A percentile compares a stretch with the other conserved stretches of the same genome.
phyloP scores from a whole-genome alignment of 1,140 invertebrate species.

The Sinonovacula constricta region DNA sequence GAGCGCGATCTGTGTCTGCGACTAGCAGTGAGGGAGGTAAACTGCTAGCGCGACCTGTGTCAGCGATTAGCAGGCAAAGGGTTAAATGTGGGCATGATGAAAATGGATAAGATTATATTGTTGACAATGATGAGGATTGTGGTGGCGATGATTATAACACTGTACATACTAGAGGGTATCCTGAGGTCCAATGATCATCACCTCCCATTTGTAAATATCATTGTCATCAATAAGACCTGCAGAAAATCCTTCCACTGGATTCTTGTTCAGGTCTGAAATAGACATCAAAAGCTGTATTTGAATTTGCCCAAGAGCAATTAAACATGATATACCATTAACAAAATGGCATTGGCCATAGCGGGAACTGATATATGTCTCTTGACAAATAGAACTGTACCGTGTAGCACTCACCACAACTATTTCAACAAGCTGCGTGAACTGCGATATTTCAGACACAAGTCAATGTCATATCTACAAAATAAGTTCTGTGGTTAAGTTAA shows the following conservation, averaged over 20 bases:
- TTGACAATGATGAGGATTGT: no score
- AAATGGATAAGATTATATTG: no score
- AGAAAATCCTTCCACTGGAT: conserved; percentile 99
- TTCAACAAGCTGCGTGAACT: neutral
- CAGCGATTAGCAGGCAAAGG: no score
- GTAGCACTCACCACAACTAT: neutral
- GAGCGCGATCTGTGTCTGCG: no score
- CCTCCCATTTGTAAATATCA: conserved; percentile 99
- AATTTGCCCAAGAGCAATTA: neutral
- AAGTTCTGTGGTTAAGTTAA: no score
- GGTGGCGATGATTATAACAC: neutral
- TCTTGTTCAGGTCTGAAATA: conserved; percentile 97
- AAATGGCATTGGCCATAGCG: neutral
- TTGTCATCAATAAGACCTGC: conserved; percentile 99
- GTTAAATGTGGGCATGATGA: no score
- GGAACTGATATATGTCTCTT: neutral
- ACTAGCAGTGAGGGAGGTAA: no score
- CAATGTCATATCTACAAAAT: no score
- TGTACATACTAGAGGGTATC: conserved; percentile 96
- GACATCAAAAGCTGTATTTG: conserved; percentile 57
- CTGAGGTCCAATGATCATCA: conserved; percentile 99
- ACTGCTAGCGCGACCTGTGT: no score
- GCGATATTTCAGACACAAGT: neutral
- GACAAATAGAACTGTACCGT: neutral
- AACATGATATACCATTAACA: no score